Conservation (phyloP, 2,888 invertebrate genomes). For the Drosophila austrosaltans region DNA sequence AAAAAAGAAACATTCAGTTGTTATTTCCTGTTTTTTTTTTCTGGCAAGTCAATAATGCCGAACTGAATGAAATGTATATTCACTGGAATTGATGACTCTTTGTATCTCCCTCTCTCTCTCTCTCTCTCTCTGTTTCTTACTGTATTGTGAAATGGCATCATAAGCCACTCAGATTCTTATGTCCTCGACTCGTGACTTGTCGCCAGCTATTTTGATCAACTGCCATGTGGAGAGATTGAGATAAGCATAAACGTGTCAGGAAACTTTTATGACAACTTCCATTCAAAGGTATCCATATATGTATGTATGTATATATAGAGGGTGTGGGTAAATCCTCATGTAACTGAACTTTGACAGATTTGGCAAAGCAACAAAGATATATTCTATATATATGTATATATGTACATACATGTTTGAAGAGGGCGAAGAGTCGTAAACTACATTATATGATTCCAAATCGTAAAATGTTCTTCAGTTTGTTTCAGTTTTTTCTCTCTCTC, state of each 20-base stretch:
- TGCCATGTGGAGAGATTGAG: slow-evolving; percentile 42
- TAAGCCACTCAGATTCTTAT: slow-evolving; percentile 35
- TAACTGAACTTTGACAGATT: slow-evolving; percentile 59
- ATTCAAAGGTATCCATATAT: slow-evolving; percentile 23
- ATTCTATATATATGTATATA: no score
- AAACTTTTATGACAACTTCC: slow-evolving; percentile 60
- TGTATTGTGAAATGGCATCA: slow-evolving; percentile 17
- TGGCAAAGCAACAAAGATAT: slow-evolving; percentile 21
- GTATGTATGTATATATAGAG: slow-evolving; percentile 2
- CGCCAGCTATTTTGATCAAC: slow-evolving; percentile 65
- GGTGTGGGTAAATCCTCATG: slow-evolving; percentile 36
- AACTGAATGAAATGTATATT: slow-evolving; percentile 55
- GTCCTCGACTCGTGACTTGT: slow-evolving; percentile 40
- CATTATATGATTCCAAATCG: slow-evolving; percentile 52
- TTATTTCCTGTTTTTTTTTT: no score
- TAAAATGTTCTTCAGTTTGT: slow-evolving; percentile 42
- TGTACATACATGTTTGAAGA: slow-evolving; percentile 24
- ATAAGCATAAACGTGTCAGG: slow-evolving; percentile 66
- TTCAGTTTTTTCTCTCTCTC: slow-evolving; percentile 18
- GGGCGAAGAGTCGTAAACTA: slow-evolving; percentile 62
- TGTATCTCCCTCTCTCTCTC: not conserved
- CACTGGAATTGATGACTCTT: slow-evolving; percentile 24
- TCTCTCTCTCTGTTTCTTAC: not conserved
- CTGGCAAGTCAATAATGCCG: slow-evolving; percentile 42
- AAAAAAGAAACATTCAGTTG: slow-evolving; percentile 1